Conservation (phyloP, 2,113 vertebrate species). For the Nibea coibor region DNA sequence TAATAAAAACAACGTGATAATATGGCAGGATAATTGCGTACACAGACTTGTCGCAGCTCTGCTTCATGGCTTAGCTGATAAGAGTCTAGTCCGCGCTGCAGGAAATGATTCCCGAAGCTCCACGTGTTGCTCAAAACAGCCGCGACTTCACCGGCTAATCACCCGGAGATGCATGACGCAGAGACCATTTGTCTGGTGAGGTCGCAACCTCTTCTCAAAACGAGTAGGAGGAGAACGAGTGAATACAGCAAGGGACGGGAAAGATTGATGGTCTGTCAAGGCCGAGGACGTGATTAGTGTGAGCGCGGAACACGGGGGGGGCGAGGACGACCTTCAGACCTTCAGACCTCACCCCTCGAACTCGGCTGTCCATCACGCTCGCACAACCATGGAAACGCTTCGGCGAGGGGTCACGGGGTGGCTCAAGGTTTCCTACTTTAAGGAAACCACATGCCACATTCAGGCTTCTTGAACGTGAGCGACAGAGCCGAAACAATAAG, state of each 20-base stretch:
- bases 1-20: neutral
- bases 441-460: neutral
- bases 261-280: constrained; percentile 50
- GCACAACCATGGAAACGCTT: constrained; percentile 43
- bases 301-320: constrained; percentile 31
- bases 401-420: constrained; percentile 20
- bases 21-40: neutral
- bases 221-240: neutral
- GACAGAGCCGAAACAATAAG: neutral
- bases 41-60: neutral
- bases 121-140: constrained; percentile 1
- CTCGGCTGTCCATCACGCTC: constrained; percentile 62
- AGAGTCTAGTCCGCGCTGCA: neutral
- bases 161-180: constrained; percentile 18
- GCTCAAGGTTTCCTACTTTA: constrained; percentile 2
- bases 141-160: constrained; percentile 26
- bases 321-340: constrained; percentile 52
- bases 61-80: neutral
- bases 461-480: neutral
- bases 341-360: constrained; percentile 8
- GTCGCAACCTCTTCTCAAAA: constrained; percentile 24
- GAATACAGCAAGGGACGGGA: neutral
- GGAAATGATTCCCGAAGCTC: neutral
- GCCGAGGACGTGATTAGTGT: constrained; percentile 56
- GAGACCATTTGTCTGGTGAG: constrained; percentile 20